Evolutionary conservation across 2,797 vertebrate genomes (phyloP), one percentile per base, ranked within the genome.

Genomic region (Dicrostonyx torquatus): DNA sequence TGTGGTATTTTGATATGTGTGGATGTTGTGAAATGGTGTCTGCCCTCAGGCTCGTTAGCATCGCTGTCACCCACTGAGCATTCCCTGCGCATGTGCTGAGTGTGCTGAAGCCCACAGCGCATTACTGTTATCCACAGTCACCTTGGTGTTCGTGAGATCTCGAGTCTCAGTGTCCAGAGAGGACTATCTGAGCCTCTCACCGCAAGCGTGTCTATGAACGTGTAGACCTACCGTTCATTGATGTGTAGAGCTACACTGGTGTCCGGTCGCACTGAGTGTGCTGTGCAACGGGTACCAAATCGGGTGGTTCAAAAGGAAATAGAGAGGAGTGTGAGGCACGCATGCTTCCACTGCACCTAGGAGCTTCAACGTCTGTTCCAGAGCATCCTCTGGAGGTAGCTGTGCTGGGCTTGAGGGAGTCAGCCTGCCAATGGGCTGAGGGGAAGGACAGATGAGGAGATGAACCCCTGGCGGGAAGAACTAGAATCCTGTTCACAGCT

Each of bases 191-290:
- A 60, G 11, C 34, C 29, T 34, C 8, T 84, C 31, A 12, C 55
- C 50, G 37, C 45, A 84, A 83, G 76, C 9, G 0, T 24, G 48
- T 66, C 34, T 55, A 20, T 55, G 40, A 24, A 6, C n/a, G 15
- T n/a, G 10, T 18, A 24, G 40, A 40, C 22, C 40, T 43, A 53
- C 22, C 60, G 20, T 2, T 83, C 17, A 18, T 26, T 50, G 40
- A 3, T 66, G 40, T n/a, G 0, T 40, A 0, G 53, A 24, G 3
- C 13, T 85, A 4, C 4, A 22, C 6, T 26, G 1, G 3, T n/a
- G 62, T 31, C 8, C 1, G 18, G 10, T 26, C 24, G 70, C 4
- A 10, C 18, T 2, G 26, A 72, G n/a, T 62, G 31, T 37, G 0
- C 53, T 29, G 22, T 13, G 60, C 43, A 73, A 34, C 24, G 14